phyloP scores from a whole-genome alignment of 2,888 invertebrate species.

The Nebria salina region DNA sequence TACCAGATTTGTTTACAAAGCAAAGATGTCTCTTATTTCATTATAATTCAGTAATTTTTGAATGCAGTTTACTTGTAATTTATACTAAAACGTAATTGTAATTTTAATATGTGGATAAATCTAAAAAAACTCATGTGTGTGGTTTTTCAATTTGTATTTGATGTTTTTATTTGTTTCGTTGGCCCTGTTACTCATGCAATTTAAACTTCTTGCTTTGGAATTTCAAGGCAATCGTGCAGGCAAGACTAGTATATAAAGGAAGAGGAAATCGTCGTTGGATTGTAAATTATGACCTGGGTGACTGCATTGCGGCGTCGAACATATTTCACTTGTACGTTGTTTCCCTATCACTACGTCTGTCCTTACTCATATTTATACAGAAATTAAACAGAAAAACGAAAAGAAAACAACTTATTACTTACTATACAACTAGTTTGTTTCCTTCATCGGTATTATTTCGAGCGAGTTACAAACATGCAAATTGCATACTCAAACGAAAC shows the following conservation, averaged over 20 bases:
- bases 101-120: neutral
- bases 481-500: conserved; percentile 1
- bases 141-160: neutral
- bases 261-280: conserved; percentile 31
- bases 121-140: neutral
- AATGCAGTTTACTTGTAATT: too few relatives aligned
- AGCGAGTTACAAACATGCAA: neutral
- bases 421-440: neutral
- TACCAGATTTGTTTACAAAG: too few relatives aligned
- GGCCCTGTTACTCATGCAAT: conserved; percentile 22
- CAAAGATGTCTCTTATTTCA: too few relatives aligned
- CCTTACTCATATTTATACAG: conserved; percentile 27
- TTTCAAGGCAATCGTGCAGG: conserved; percentile 22
- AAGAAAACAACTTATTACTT: conserved; percentile 32
- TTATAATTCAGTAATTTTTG: too few relatives aligned
- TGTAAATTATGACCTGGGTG: conserved; percentile 37
- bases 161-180: conserved; percentile 20
- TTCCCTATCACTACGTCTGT: neutral
- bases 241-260: conserved; percentile 20
- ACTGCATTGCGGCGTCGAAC: conserved; percentile 37
- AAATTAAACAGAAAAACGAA: conserved; percentile 21
- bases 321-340: conserved; percentile 36
- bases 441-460: neutral
- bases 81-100: too few relatives aligned
- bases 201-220: conserved; percentile 32